A percentile compares a stretch with the other conserved stretches of the same genome.
These are phyloP conservation scores for Syngnathus typhle DNA, from an alignment of 2,113 vertebrate species.

Conservation along the genomic window DNA sequence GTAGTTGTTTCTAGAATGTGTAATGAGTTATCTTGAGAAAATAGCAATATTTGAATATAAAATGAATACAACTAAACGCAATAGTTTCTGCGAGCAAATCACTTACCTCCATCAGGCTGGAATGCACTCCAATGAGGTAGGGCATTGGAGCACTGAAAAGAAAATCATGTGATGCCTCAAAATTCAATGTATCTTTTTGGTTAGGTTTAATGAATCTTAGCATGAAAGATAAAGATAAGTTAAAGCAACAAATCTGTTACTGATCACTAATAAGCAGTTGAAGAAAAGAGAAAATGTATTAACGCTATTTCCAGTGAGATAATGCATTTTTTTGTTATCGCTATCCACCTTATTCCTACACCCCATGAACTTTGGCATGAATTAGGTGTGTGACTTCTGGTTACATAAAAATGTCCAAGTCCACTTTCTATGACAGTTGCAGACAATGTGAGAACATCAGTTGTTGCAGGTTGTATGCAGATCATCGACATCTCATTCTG, in stretches of 20 bases:
- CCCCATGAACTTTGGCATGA: no score
- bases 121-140: constrained; percentile 71
- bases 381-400: no score
- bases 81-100: not conserved
- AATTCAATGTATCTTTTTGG: not conserved
- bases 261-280: not conserved
- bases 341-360: no score
- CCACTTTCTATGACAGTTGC: no score
- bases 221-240: not conserved
- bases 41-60: not conserved
- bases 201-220: not conserved
- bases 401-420: no score
- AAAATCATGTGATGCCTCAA: constrained; percentile 1
- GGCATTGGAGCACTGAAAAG: constrained; percentile 65
- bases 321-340: not conserved
- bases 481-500: no score
- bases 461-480: no score
- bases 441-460: no score
- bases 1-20: not conserved
- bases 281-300: not conserved
- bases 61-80: not conserved
- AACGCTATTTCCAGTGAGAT: not conserved
- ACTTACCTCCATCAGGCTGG: constrained; percentile 67
- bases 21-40: not conserved
- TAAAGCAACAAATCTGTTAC: not conserved